Percentiles rank a stretch among this genome's conserved stretches.
phyloP scores from a whole-genome alignment of 2,888 invertebrate species.

The Dicranocentrus wangi region DNA sequence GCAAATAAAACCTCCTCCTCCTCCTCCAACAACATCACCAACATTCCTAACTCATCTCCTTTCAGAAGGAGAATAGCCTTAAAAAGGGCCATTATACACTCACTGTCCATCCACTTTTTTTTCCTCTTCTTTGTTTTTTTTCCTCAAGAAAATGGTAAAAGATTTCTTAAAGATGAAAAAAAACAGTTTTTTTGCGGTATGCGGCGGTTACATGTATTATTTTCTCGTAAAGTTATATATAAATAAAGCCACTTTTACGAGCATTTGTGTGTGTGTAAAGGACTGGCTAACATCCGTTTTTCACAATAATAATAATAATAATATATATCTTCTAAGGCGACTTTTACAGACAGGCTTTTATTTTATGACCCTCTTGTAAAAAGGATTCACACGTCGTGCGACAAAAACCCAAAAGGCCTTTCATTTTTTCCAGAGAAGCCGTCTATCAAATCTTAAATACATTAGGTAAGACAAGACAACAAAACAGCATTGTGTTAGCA shows the following conservation, averaged over 20 bases:
- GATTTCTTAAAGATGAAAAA: too few relatives aligned
- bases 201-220: too few relatives aligned
- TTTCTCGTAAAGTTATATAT: too few relatives aligned
- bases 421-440: conserved; percentile 40
- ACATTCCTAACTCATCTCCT: too few relatives aligned
- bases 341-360: conserved; percentile 3
- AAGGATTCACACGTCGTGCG: conserved; percentile 72
- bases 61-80: too few relatives aligned
- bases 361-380: conserved; percentile 66
- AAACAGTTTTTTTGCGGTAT: too few relatives aligned
- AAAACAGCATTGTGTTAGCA: conserved; percentile 18
- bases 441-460: conserved; percentile 47
- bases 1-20: too few relatives aligned
- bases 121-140: too few relatives aligned
- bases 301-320: neutral
- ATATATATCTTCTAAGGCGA: neutral
- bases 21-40: too few relatives aligned
- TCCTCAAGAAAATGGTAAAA: too few relatives aligned
- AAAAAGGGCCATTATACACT: too few relatives aligned
- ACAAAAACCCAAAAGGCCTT: conserved; percentile 63
- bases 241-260: neutral
- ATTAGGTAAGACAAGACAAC: conserved; percentile 39
- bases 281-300: neutral
- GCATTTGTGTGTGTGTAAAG: neutral
- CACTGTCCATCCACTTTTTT: too few relatives aligned